Conservation (phyloP, 2,888 invertebrate genomes). For the Sinopyrophorus schimmeli region DNA sequence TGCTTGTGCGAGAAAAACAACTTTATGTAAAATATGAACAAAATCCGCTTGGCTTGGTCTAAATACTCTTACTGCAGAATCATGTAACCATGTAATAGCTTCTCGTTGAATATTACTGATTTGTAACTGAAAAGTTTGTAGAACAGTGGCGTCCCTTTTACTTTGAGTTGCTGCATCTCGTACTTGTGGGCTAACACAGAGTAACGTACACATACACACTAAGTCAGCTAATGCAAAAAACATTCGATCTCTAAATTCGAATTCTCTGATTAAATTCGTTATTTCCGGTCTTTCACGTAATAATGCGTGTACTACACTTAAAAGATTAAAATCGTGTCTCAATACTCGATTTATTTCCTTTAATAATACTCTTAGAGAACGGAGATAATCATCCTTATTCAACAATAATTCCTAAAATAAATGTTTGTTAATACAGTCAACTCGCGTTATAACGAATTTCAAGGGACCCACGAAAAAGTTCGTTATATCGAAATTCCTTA, state of each 20-base stretch:
- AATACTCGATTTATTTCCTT: slow-evolving; percentile 88
- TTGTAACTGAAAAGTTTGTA: slow-evolving; percentile 55
- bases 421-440: too few species aligned
- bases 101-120: slow-evolving; percentile 72
- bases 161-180: slow-evolving; percentile 65
- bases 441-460: too few species aligned
- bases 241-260: slow-evolving; percentile 79
- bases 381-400: slow-evolving; percentile 87
- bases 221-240: slow-evolving; percentile 84
- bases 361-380: slow-evolving; percentile 81
- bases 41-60: slow-evolving; percentile 73
- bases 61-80: slow-evolving; percentile 75
- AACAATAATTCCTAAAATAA: slow-evolving; percentile 75
- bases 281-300: slow-evolving; percentile 68
- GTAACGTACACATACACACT: slow-evolving; percentile 81
- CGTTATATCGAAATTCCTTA: too few species aligned
- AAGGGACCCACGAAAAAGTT: too few species aligned
- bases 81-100: slow-evolving; percentile 86
- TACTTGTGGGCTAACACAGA: slow-evolving; percentile 73
- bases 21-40: slow-evolving; percentile 77
- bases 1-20: slow-evolving; percentile 73
- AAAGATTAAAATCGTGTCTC: slow-evolving; percentile 77
- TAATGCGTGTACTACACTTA: slow-evolving; percentile 77
- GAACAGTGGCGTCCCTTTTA: slow-evolving; percentile 57
- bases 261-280: slow-evolving; percentile 62